Conservation (phyloP, 1,140 invertebrate species). For the Saccostrea glomerata region DNA sequence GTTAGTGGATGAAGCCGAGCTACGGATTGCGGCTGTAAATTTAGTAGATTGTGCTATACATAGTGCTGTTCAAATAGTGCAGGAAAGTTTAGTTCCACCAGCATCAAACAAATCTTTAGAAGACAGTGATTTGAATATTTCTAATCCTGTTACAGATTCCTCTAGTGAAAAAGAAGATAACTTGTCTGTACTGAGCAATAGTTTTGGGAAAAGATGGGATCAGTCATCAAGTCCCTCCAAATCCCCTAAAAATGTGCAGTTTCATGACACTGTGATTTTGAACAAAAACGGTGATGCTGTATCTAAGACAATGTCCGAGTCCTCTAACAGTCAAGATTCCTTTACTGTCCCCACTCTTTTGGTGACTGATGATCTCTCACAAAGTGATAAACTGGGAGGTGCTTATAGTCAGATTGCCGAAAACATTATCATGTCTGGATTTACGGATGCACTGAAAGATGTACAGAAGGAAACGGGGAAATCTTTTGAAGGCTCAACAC, state of each 20-base stretch:
- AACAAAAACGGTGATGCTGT: neutral
- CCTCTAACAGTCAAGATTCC: conserved; percentile 24
- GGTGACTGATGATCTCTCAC: conserved; percentile 23
- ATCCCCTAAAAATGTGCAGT: conserved; percentile 36
- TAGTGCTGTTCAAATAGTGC: conserved; percentile 24
- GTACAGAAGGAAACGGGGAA: neutral
- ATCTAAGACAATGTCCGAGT: conserved; percentile 5
- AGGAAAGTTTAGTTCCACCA: neutral
- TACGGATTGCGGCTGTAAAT: neutral
- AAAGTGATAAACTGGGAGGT: neutral
- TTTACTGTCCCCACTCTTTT: conserved; percentile 10
- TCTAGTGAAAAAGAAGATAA: conserved; percentile 29
- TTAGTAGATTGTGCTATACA: conserved; percentile 11
- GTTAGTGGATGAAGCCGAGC: conserved; percentile 4
- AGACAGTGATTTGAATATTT: neutral
- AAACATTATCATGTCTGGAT: conserved; percentile 24
- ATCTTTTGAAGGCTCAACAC: conserved; percentile 3
- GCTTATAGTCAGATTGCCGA: conserved; percentile 33
- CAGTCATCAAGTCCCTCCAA: conserved; percentile 19
- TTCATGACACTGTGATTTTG: conserved; percentile 16
- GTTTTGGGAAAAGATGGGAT: conserved; percentile 7
- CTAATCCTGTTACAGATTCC: neutral
- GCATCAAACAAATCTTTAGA: neutral
- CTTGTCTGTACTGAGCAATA: conserved; percentile 5
- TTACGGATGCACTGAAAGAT: conserved; percentile 37